A percentile compares a stretch with the other conserved stretches of the same genome.
phyloP scores from a whole-genome alignment of 2,113 vertebrate genomes.

The Percina caprodes region DNA sequence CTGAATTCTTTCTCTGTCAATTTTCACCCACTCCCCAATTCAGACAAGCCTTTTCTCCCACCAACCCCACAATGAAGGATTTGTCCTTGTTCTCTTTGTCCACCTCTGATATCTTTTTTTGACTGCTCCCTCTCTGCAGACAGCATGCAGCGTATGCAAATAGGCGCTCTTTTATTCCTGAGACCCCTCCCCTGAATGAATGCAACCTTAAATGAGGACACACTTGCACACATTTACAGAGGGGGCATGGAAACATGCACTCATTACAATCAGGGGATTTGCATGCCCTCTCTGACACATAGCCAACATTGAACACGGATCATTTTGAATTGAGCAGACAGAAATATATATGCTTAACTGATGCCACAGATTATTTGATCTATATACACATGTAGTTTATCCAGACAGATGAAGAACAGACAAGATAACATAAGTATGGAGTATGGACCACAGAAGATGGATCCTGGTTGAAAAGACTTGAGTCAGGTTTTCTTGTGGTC shows the following conservation, averaged over 20 bases:
- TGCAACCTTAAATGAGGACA: slow-evolving; percentile 81
- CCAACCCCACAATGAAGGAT: slow-evolving; percentile 81
- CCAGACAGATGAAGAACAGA: not conserved
- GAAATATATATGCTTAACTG: slow-evolving; percentile 7
- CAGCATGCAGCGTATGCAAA: slow-evolving; percentile 84
- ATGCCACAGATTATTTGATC: slow-evolving; percentile 14
- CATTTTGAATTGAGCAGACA: slow-evolving; percentile 36
- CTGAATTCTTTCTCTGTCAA: slow-evolving; percentile 83
- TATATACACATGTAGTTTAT: not conserved
- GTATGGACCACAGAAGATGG: not conserved
- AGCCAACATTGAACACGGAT: slow-evolving; percentile 44
- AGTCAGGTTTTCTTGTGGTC: not conserved
- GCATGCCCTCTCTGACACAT: slow-evolving; percentile 64
- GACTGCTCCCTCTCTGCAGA: slow-evolving; percentile 81
- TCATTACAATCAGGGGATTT: slow-evolving; percentile 65
- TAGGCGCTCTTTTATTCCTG: slow-evolving; percentile 73
- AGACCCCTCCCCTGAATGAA: slow-evolving; percentile 77
- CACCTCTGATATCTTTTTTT: slow-evolving; percentile 82
- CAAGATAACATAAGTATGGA: not conserved
- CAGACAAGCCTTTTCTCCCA: slow-evolving; percentile 79
- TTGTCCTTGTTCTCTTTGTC: slow-evolving; percentile 82
- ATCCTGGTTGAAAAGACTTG: not conserved
- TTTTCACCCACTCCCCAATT: slow-evolving; percentile 85
- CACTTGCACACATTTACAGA: slow-evolving; percentile 73
- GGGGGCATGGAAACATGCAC: slow-evolving; percentile 66